These are phyloP conservation scores for Bombyx mandarina DNA, from an alignment of 1,140 invertebrate genomes.

Conservation along the genomic window DNA sequence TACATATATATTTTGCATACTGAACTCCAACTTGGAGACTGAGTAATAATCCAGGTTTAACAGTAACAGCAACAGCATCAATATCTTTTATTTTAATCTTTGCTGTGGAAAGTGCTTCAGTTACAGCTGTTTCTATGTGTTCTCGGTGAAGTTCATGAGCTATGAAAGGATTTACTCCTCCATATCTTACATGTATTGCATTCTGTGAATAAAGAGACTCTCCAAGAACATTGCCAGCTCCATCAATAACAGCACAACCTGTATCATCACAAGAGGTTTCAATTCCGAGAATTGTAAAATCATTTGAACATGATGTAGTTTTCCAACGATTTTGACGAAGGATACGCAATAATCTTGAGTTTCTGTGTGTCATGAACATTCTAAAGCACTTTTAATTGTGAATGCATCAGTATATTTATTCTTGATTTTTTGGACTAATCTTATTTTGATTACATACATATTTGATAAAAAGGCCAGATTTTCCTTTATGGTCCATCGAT, in stretches of 20 bases:
- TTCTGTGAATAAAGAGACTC: slow-evolving; percentile 86
- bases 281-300: slow-evolving; percentile 80
- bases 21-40: slow-evolving; percentile 87
- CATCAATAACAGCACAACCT: slow-evolving; percentile 88
- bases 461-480: no score
- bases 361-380: no score
- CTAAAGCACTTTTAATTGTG: no score
- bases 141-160: slow-evolving; percentile 86
- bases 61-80: slow-evolving; percentile 92
- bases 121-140: slow-evolving; percentile 84
- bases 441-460: no score
- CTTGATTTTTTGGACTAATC: no score
- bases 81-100: slow-evolving; percentile 80
- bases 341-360: no score
- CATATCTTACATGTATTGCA: slow-evolving; percentile 82
- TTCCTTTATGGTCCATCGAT: no score
- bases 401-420: no score
- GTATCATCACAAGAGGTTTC: slow-evolving; percentile 99
- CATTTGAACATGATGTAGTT: neutral
- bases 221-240: slow-evolving; percentile 79
- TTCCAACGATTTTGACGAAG: neutral
- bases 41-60: slow-evolving; percentile 86
- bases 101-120: slow-evolving; percentile 77
- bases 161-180: slow-evolving; percentile 91
- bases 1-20: slow-evolving; percentile 86